A percentile compares a stretch with the other conserved stretches of the same genome.
Evolutionary conservation across 2,888 invertebrate genomes (phyloP).

Genomic region (Torymus texanus): DNA sequence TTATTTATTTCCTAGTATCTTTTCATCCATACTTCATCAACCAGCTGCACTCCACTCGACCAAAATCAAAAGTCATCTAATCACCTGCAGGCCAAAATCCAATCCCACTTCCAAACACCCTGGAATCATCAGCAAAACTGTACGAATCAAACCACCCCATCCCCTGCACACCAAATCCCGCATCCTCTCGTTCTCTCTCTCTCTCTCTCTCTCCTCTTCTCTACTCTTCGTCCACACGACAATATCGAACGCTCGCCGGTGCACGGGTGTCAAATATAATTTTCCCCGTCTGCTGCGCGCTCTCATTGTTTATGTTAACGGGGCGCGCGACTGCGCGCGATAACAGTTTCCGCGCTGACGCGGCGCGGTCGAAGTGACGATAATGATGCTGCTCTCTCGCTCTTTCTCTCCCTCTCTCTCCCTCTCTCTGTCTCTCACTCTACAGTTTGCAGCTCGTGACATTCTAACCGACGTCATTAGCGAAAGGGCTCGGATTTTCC

Average conservation of each 20-base stretch:
- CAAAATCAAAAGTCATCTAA: too few relatives aligned
- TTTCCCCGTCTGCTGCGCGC: slow-evolving; percentile 14
- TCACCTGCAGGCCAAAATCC: too few relatives aligned
- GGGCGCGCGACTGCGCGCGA: slow-evolving; percentile 37
- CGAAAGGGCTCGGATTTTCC: neutral
- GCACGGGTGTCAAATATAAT: slow-evolving; percentile 37
- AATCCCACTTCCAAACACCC: too few relatives aligned
- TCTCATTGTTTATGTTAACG: slow-evolving; percentile 54
- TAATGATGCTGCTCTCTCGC: slow-evolving; percentile 58
- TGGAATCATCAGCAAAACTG: neutral
- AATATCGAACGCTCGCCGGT: slow-evolving; percentile 8
- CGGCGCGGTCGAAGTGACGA: slow-evolving; percentile 58
- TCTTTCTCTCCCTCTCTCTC: neutral
- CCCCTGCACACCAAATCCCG: neutral
- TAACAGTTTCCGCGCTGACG: slow-evolving; percentile 57
- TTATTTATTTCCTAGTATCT: too few relatives aligned
- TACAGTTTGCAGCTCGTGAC: slow-evolving; percentile 30
- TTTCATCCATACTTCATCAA: too few relatives aligned
- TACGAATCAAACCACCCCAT: neutral
- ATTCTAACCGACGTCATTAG: slow-evolving; percentile 12
- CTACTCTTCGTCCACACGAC: neutral
- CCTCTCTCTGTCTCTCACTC: too few relatives aligned
- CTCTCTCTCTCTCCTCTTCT: neutral
- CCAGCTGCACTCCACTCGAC: too few relatives aligned
- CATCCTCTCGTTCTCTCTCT: neutral